Base-by-base conservation (phyloP, 2,888 invertebrate species). In the Lasius platythorax region DNA sequence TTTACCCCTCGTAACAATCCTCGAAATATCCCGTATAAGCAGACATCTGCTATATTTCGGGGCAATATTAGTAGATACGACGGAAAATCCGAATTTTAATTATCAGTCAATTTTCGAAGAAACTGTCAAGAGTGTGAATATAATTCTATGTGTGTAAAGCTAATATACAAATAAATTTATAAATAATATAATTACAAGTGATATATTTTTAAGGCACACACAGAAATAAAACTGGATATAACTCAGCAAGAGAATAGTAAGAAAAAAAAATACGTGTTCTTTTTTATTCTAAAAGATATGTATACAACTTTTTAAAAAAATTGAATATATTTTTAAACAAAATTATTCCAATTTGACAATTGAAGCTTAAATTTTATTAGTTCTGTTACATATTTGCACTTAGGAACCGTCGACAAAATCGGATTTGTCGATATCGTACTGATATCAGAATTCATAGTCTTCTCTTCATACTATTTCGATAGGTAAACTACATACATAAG, bases 1-100 rank as follows among this genome's bases (percentile, higher is more conserved):
- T 88, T 88, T 76, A 68, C 61, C 40, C 63, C 73, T 70, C 84
- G 87, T 89, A 91, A 91, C 90, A 87, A 88, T 90, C 83, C 85
- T 75, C 83, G 84, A 89, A 88, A 90, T 87, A 88, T 87, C 85
- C n/a, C 85, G 90, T 88, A 91, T 89, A 89, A 91, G 83, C 85
- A 88, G 88, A 88, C 87, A 86, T 11, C 58, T 58, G 53, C 33
- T 73, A 83, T 46, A 66, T 70, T 40, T 78, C 56, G 50, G 43
- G 61, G n/a, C 75, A 83, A 84, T 89, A 84, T 88, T 70, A 78
- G 61, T 66, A 46, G 46, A 53, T 83, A 81, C 58, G 50, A 74
- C 50, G 46, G 9, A 9, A 50, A 82, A 66, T 70, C 12, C 43
- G 53, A 73, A 11, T 58, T 73, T 73, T 61, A 73, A 79, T 58